Base-by-base conservation (phyloP, 2,797 vertebrate genomes). In the Platyrinchus mystaceus region DNA sequence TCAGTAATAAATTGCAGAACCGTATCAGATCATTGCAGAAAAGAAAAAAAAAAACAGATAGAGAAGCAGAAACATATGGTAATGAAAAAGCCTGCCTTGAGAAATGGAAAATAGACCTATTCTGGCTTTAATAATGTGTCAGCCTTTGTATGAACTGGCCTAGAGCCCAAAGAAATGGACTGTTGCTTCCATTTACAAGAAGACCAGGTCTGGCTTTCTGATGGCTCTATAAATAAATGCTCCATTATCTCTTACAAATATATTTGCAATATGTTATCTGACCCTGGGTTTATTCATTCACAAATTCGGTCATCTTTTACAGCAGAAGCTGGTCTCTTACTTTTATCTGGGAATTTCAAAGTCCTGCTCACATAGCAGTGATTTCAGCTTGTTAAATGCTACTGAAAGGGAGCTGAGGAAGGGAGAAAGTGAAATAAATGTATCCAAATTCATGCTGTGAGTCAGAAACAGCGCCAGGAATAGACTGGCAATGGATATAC, bases 81-180 rank as follows among this genome's bases (percentile, higher is more conserved):
- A 71, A 70, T 83, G 68, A 66, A 83, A 84, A 85, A 90, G 12
- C 21, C 52, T 64, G 56, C 59, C 66, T 44, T 83, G 56, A 87
- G 69, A 91, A 91, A 83, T 68, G 62, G 79, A 85, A 85, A 95
- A 68, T 27, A 89, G 69, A 71, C 44, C 39, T 91, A 81, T 73
- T 91, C 79, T 78, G 76, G 1, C 79, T 84, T 66, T 93, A 91
- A 87, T 93, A 81, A 84, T 39, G 85, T 91, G 79, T 88, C 89
- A 88, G 69, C 89, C 79, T 95, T 84, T 89, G 71, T 83, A 67
- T 80, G 87, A 93, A 68, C 90, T 95, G 95, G 89, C 87, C 69
- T 58, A 84, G 82, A 77, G 91, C 89, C 91, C 70, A 39, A 89
- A 88, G 87, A 92, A 91, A 90, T 59, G 73, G 76, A 55, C 79